Evolutionary conservation across 2,113 vertebrate species (phyloP).

Genomic region (Cathartes aura): DNA sequence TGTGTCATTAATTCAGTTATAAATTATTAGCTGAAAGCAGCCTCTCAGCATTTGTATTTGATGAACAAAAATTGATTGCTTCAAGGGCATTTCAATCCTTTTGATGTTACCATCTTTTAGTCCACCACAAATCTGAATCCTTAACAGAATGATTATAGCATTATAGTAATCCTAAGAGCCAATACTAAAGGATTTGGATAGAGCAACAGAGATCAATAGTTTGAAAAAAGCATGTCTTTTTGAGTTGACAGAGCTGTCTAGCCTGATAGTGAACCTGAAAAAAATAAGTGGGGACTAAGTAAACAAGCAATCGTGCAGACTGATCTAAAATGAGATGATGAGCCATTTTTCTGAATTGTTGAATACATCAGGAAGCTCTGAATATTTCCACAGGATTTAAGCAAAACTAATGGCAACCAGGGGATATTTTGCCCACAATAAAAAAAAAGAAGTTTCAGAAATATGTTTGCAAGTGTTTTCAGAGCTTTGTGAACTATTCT

Average conservation of each 20-base stretch:
- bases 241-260: slow-evolving; percentile 80
- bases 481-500: slow-evolving; percentile 65
- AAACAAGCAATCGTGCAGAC: slow-evolving; percentile 58
- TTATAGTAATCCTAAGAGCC: slow-evolving; percentile 89
- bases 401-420: slow-evolving; percentile 81
- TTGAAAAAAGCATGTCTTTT: slow-evolving; percentile 84
- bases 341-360: slow-evolving; percentile 55
- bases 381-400: slow-evolving; percentile 82
- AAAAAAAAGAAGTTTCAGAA: slow-evolving; percentile 68
- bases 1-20: slow-evolving; percentile 86
- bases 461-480: slow-evolving; percentile 66
- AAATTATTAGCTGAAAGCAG: slow-evolving; percentile 83
- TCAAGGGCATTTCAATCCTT: slow-evolving; percentile 86
- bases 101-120: slow-evolving; percentile 84
- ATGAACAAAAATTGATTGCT: slow-evolving; percentile 86
- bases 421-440: slow-evolving; percentile 73
- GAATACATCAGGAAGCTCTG: slow-evolving; percentile 59
- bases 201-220: slow-evolving; percentile 87
- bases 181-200: slow-evolving; percentile 87
- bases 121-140: slow-evolving; percentile 85
- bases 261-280: slow-evolving; percentile 80
- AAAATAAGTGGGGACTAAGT: slow-evolving; percentile 76
- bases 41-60: slow-evolving; percentile 84
- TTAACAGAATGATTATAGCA: slow-evolving; percentile 88
- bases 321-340: slow-evolving; percentile 38